Evolutionary conservation across 2,797 vertebrate species (phyloP), one percentile per base, ranked within the genome.

Genomic region (Triplophysa yarkandensis): DNA sequence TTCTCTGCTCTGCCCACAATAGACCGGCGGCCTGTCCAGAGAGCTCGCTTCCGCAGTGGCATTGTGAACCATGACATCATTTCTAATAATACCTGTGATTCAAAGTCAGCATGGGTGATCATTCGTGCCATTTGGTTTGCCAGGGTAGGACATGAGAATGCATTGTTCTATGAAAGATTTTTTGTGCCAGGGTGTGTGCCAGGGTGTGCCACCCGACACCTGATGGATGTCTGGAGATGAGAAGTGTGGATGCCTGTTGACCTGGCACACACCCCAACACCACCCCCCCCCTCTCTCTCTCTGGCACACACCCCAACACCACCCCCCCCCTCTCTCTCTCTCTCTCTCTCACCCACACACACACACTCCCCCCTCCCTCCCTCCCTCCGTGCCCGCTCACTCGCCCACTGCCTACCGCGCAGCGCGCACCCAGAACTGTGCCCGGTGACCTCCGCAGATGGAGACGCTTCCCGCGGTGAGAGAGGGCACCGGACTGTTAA

Each of bases 381-480:
- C 23, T 27, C 17, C 30, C 6, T 71, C 28, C 27, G 32, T n/a
- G 4, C 70, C 61, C 75, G 50, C 80, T 63, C 70, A 62, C 46
- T 55, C 55, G 48, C 48, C 55, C 30, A 8, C 34, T 43, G 19
- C 55, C 62, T 52, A 46, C 58, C 16, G 58, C 17, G 57, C 41
- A 69, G 73, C 76, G 9, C 57, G 79, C 87, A 91, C 89, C 88
- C 87, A 39, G 43, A 89, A 88, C 90, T 88, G 68, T 87, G 89
- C 89, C 90, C 90, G 80, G 89, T 89, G 91, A 88, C 86, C 88
- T 86, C 85, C 87, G 84, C 86, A 85, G 88, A 94, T 94, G 92
- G 92, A 93, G 89, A 91, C 90, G 87, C 90, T 89, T 67, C 89
- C 92, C 87, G 89, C 82, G 81, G 87, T 88, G 86, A 88, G 82